phyloP scores from a whole-genome alignment of 2,797 vertebrate species.

The Clarias pachynema region DNA sequence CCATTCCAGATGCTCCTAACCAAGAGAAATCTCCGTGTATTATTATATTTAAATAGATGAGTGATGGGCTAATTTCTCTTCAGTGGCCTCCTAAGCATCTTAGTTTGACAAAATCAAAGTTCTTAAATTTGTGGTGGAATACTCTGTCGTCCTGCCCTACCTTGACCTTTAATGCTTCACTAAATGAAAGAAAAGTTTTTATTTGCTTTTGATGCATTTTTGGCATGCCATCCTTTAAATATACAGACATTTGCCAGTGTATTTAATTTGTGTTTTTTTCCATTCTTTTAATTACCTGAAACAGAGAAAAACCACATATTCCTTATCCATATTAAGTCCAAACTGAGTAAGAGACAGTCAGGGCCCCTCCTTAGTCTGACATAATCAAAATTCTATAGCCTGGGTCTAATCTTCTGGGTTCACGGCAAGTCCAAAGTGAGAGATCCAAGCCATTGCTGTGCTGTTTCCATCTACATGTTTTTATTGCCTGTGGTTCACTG shows the following conservation, averaged over 20 bases:
- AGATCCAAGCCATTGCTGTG: slow-evolving; percentile 57
- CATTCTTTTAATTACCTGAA: slow-evolving; percentile 59
- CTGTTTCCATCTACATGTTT: slow-evolving; percentile 72
- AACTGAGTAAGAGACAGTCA: slow-evolving; percentile 63
- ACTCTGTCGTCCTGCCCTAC: background rate
- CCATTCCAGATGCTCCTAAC: slow-evolving; percentile 60
- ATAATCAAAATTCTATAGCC: slow-evolving; percentile 67
- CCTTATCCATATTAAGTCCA: slow-evolving; percentile 67
- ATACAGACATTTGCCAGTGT: slow-evolving; percentile 18
- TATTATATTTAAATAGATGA: slow-evolving; percentile 70
- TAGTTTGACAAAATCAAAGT: slow-evolving; percentile 55
- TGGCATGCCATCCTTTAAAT: slow-evolving; percentile 53
- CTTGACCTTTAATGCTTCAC: background rate
- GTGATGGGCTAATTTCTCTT: slow-evolving; percentile 65
- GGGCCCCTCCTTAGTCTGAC: slow-evolving; percentile 63
- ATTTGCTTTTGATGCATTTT: no score
- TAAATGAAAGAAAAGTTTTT: background rate
- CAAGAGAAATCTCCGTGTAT: slow-evolving; percentile 70
- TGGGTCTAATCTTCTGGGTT: slow-evolving; percentile 65
- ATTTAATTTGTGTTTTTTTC: slow-evolving; percentile 60
- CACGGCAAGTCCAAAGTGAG: slow-evolving; percentile 64
- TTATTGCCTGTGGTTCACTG: slow-evolving; percentile 75
- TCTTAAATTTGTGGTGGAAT: background rate
- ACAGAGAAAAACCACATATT: slow-evolving; percentile 56
- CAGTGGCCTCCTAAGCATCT: slow-evolving; percentile 55